Conservation (phyloP, 2,888 invertebrate genomes). For the Sinotaia quadrata region DNA sequence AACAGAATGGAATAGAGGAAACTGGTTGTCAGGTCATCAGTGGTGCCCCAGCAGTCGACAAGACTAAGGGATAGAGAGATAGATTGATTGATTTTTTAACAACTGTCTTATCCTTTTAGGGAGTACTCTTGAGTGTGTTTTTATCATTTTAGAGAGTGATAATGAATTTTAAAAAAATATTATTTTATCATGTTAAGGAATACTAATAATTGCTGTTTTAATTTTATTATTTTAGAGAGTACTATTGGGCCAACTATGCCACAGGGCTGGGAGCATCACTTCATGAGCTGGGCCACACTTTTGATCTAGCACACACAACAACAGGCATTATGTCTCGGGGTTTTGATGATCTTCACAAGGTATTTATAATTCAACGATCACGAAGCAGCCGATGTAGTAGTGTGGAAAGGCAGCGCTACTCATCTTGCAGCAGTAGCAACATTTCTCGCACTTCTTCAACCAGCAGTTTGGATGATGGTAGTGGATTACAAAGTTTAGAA, state of each 20-base stretch:
- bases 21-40: too few relatives aligned
- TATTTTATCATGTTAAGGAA: background rate
- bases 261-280: constrained; percentile 92
- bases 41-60: too few relatives aligned
- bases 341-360: constrained; percentile 70
- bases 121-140: background rate
- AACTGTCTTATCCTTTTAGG: too few relatives aligned
- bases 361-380: constrained; percentile 62
- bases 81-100: too few relatives aligned
- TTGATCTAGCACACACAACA: constrained; percentile 92
- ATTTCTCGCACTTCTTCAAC: constrained; percentile 46
- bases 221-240: constrained; percentile 76
- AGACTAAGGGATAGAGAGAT: too few relatives aligned
- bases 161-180: background rate
- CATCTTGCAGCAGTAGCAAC: constrained; percentile 41
- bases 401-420: constrained; percentile 37
- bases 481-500: background rate
- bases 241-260: constrained; percentile 88
- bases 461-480: constrained; percentile 37
- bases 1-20: too few relatives aligned
- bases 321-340: constrained; percentile 89
- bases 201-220: background rate
- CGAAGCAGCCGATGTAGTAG: constrained; percentile 34
- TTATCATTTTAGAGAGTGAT: background rate
- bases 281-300: constrained; percentile 94